Evolutionary conservation across 2,888 invertebrate genomes (phyloP), one percentile per base, ranked within the genome.

Genomic region (Euspilapteryx auroguttella): DNA sequence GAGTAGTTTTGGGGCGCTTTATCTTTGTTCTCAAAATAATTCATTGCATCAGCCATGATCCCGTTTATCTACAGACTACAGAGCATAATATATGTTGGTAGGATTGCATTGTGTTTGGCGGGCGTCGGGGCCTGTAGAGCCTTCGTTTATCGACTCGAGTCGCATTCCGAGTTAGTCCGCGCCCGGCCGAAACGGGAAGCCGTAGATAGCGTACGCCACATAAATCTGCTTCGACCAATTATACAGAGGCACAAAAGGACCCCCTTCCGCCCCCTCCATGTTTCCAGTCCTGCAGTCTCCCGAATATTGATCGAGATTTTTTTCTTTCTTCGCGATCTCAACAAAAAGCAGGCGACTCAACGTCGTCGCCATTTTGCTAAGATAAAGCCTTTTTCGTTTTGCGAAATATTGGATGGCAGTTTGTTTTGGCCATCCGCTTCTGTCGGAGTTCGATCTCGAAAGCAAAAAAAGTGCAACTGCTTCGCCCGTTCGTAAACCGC

Each of bases 221-320:
- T 56, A 55, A 56, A 61, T 55, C 52, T 49, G 49, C 53, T 44
- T 37, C 51, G 39, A 58, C 66, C 66, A 65, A 66, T 69, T 69
- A 63, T 57, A 56, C 43, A 44, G 43, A 47, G 45, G 46, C 46
- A 38, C 40, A 37, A 44, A 42, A 42, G 40, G 34, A 44, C 40
- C 47, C 41, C 49, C 47, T 49, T 46, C 47, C 46, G 37, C 49
- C 40, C 31, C 47, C 48, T 39, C 21, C 17, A 17, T 6, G 17
- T 5, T 17, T 17, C 17, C 17, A n/a, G n/a, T n/a, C n/a, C n/a
- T n/a, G n/a, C n/a, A n/a, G n/a, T n/a, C n/a, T n/a, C n/a, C 54
- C 49, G 53, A 61, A 65, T 69, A 69, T 71, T 65, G 71, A 69
- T 66, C 65, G 53, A 44, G 51, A 55, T 55, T 59, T 65, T 62